A percentile compares a stretch with the other conserved stretches of the same genome.
Evolutionary conservation across 2,113 vertebrate genomes (phyloP).

Genomic region (Okapia johnstoni): DNA sequence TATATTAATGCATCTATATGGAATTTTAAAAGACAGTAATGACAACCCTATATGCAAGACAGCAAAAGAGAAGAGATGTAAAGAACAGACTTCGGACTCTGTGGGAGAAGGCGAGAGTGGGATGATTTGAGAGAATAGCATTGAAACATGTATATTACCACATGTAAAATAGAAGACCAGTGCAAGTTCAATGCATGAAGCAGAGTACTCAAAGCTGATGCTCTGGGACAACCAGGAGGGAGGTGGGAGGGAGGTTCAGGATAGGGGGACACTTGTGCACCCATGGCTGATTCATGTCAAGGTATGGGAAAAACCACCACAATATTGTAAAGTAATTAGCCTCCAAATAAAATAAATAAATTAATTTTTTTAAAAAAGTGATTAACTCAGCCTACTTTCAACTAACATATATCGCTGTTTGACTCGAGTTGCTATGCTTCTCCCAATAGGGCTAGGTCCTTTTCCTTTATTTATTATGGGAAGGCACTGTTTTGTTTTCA

Average conservation of each 20-base stretch:
- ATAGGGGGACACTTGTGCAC: not conserved
- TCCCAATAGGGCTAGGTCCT: not conserved
- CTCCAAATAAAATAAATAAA: not conserved
- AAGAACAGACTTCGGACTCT: too few species aligned
- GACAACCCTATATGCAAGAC: too few species aligned
- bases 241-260: not conserved
- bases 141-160: not conserved
- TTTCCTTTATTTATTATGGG: not conserved
- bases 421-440: not conserved
- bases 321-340: not conserved
- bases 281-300: not conserved
- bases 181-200: not conserved
- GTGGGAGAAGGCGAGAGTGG: not conserved
- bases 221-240: not conserved
- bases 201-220: not conserved
- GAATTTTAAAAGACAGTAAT: too few species aligned
- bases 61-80: too few species aligned
- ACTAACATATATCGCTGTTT: not conserved
- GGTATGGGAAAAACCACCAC: not conserved
- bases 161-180: not conserved
- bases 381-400: not conserved
- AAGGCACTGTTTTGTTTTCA: not conserved
- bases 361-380: not conserved
- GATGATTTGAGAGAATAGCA: not conserved
- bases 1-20: too few species aligned